phyloP scores from a whole-genome alignment of 37 sponge, comb jelly and placozoan species.

The Aphrocallistes beatrix region DNA sequence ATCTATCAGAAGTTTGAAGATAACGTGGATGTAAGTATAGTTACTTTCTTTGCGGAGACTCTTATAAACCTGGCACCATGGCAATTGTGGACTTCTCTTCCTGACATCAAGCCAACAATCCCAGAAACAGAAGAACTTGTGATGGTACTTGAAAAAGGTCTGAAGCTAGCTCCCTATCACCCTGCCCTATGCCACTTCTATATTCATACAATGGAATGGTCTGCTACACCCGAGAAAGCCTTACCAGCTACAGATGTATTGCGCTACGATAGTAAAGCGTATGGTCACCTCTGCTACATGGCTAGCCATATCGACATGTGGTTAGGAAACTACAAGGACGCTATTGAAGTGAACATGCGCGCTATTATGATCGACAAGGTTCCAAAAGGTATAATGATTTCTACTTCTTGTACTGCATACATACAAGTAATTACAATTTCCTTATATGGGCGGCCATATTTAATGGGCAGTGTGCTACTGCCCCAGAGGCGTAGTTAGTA shows the following conservation, averaged over 20 bases:
- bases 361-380: conserved; percentile 34
- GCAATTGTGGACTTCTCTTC: conserved; percentile 36
- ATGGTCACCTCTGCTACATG: conserved; percentile 53
- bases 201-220: conserved; percentile 56
- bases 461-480: conserved; percentile 40
- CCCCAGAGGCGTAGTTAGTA: too few relatives aligned
- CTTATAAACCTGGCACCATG: conserved; percentile 54
- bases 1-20: conserved; percentile 37
- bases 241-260: conserved; percentile 37
- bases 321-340: conserved; percentile 65
- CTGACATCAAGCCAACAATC: conserved; percentile 31
- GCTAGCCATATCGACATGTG: conserved; percentile 57
- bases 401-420: conserved; percentile 39
- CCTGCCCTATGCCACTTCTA: conserved; percentile 55
- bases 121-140: conserved; percentile 47
- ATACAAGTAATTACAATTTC: conserved; percentile 56
- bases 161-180: conserved; percentile 33
- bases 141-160: conserved; percentile 31
- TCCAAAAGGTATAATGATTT: conserved; percentile 33
- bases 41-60: conserved; percentile 49
- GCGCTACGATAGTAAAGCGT: conserved; percentile 21
- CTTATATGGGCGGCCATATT: conserved; percentile 53
- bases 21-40: conserved; percentile 37
- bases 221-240: conserved; percentile 47
- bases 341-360: conserved; percentile 37